These are phyloP conservation scores for Drosophila robusta DNA, from an alignment of 2,888 invertebrate species.

Conservation along the genomic window DNA sequence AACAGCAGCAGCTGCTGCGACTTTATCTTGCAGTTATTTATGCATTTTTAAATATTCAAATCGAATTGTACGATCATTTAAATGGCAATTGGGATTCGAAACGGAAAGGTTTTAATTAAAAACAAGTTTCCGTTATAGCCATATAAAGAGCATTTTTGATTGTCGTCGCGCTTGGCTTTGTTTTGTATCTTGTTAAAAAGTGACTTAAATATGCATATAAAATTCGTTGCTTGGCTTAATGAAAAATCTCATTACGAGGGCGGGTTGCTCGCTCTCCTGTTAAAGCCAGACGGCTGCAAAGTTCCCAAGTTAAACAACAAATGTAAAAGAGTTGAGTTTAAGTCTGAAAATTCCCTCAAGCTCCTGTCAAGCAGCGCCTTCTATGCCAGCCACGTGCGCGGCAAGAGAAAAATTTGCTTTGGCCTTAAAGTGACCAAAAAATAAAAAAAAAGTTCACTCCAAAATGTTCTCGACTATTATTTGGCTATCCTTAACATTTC, in stretches of 20 bases:
- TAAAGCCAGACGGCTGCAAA: constrained; percentile 62
- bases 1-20: constrained; percentile 12
- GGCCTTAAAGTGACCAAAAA: constrained; percentile 45
- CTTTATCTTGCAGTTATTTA: constrained; percentile 61
- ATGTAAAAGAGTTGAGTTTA: constrained; percentile 47
- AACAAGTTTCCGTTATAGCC: constrained; percentile 68
- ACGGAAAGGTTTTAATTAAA: constrained; percentile 70
- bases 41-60: constrained; percentile 74
- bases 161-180: constrained; percentile 10
- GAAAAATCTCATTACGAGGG: constrained; percentile 53
- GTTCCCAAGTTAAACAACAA: constrained; percentile 66
- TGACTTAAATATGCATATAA: constrained; percentile 54
- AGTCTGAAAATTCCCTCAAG: constrained; percentile 34
- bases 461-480: constrained; percentile 37
- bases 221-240: constrained; percentile 30
- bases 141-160: constrained; percentile 41
- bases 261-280: constrained; percentile 3
- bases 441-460: constrained; percentile 12
- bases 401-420: constrained; percentile 15
- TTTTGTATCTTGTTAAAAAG: constrained; percentile 44
- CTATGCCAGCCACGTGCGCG: constrained; percentile 53
- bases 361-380: constrained; percentile 12
- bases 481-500: constrained; percentile 56
- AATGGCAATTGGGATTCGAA: constrained; percentile 52
- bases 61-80: constrained; percentile 60